Conservation (phyloP, 2,888 invertebrate species). For the Frankliniella intonsa region DNA sequence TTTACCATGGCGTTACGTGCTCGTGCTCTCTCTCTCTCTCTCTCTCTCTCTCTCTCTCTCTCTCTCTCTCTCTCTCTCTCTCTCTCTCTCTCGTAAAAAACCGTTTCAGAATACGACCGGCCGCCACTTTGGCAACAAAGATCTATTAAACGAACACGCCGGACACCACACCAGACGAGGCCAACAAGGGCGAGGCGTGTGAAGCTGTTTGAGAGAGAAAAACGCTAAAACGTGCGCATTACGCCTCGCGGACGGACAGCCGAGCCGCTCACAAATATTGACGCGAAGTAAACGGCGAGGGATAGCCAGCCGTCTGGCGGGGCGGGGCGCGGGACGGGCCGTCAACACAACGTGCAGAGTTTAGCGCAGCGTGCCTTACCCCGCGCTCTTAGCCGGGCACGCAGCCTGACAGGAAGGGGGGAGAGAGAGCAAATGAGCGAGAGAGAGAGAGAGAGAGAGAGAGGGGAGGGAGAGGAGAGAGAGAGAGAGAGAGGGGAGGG, state of each 20-base stretch:
- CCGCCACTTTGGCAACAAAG: not conserved
- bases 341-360: too few species aligned
- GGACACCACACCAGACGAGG: not conserved
- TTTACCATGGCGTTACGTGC: not conserved
- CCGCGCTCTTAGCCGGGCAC: not conserved
- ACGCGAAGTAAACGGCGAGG: not conserved
- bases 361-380: not conserved
- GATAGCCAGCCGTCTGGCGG: not conserved
- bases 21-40: not conserved
- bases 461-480: too few species aligned
- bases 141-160: not conserved
- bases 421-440: not conserved
- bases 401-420: not conserved
- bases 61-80: constrained; percentile 2
- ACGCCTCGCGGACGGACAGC: not conserved
- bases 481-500: too few species aligned
- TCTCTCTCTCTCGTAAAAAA: not conserved
- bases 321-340: not conserved
- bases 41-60: not conserved
- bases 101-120: not conserved
- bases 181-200: not conserved
- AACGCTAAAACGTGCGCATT: not conserved
- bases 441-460: too few species aligned
- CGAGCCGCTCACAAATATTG: not conserved
- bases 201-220: not conserved